Evolutionary conservation across 2,113 vertebrate genomes (phyloP).

Genomic region (Motacilla tschutschensis): DNA sequence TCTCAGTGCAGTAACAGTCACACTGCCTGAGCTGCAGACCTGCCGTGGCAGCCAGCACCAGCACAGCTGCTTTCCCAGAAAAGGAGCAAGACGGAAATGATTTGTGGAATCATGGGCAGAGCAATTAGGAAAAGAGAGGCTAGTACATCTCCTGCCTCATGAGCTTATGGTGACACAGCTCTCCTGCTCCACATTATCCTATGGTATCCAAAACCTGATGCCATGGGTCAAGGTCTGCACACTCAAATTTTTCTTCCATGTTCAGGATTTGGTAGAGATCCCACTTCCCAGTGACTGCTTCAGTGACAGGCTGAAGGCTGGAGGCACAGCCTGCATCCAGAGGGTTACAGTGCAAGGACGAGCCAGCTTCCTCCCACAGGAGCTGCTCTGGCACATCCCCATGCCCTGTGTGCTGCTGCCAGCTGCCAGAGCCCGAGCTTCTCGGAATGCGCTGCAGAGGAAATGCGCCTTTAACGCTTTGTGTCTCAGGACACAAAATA

Average conservation of each 20-base stretch:
- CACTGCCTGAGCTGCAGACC: neutral
- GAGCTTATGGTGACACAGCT: neutral
- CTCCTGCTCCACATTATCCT: neutral
- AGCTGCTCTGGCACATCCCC: conserved; percentile 34
- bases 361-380: conserved; percentile 36
- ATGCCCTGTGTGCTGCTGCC: conserved; percentile 29
- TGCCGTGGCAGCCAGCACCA: neutral
- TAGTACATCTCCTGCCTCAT: neutral
- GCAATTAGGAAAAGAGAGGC: neutral
- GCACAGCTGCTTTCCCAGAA: neutral
- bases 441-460: neutral
- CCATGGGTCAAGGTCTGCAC: neutral
- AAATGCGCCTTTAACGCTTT: conserved; percentile 17
- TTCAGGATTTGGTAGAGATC: neutral
- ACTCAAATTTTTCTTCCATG: neutral
- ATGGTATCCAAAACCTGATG: neutral
- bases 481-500: neutral
- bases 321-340: neutral
- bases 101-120: neutral
- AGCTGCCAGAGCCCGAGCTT: neutral
- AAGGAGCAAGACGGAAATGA: neutral
- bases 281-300: neutral
- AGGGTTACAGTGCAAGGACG: neutral
- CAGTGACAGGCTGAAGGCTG: neutral
- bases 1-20: neutral